These are phyloP conservation scores for Lagodon rhomboides DNA, from an alignment of 2,797 vertebrate species.

Conservation along the genomic window DNA sequence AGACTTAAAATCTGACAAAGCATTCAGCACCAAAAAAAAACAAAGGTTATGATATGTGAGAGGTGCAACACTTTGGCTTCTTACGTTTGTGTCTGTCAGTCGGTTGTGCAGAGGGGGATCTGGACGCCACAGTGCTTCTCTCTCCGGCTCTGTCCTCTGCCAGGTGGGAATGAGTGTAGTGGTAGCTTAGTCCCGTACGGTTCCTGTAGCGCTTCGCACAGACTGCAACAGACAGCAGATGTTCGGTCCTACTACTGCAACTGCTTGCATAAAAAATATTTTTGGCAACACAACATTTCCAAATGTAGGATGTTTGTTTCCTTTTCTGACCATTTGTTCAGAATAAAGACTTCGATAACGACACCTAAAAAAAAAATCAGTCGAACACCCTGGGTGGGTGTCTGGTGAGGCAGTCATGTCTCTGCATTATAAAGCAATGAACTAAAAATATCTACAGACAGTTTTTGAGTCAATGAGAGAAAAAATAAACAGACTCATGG, in stretches of 20 bases:
- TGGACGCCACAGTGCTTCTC: constrained; percentile 87
- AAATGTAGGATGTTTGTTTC: not conserved
- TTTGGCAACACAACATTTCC: constrained; percentile 1
- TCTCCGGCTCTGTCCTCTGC: constrained; percentile 92
- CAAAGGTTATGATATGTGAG: not conserved
- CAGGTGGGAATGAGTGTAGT: constrained; percentile 96
- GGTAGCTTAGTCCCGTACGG: constrained; percentile 96
- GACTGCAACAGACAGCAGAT: constrained; percentile 80
- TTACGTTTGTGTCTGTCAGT: constrained; percentile 96
- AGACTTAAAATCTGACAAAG: not conserved
- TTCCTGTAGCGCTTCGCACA: constrained; percentile 98
- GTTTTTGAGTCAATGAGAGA: not conserved
- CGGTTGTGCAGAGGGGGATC: constrained; percentile 86
- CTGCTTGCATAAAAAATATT: not conserved
- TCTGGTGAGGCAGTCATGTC: not conserved
- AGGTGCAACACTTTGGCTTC: not conserved
- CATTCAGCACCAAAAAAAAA: not conserved
- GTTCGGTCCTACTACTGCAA: constrained; percentile 8
- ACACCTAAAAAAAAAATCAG: not conserved
- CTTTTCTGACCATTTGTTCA: constrained; percentile 5
- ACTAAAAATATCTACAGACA: not conserved
- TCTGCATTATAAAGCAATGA: not conserved
- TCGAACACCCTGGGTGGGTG: not conserved
- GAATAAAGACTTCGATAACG: constrained; percentile 1
- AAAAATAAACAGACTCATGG: constrained; percentile 7